Evolutionary conservation across 2,113 vertebrate species (phyloP).

Genomic region (Muntiacus reevesi): DNA sequence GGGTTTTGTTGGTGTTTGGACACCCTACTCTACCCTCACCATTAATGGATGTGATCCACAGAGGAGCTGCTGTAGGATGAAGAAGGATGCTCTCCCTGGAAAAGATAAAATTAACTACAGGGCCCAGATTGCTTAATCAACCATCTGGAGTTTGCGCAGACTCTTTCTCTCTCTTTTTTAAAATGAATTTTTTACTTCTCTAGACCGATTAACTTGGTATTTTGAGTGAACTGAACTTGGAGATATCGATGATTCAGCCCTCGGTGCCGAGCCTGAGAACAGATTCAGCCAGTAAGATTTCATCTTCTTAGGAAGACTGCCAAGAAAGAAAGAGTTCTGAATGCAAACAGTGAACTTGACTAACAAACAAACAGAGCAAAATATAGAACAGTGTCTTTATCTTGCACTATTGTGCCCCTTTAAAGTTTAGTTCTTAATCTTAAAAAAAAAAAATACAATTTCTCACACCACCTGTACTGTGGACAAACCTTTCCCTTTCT

Average conservation of each 20-base stretch:
- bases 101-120: neutral
- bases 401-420: neutral
- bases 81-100: neutral
- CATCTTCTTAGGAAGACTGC: neutral
- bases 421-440: neutral
- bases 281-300: neutral
- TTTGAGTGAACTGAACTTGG: neutral
- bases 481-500: neutral
- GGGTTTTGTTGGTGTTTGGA: neutral
- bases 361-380: neutral
- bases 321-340: neutral
- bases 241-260: neutral
- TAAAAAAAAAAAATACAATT: neutral
- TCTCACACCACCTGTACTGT: neutral
- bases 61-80: neutral
- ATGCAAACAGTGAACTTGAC: neutral
- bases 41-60: neutral
- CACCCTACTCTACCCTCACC: neutral
- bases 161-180: neutral
- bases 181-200: slow-evolving; percentile 4
- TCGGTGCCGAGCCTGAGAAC: neutral
- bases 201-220: neutral
- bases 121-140: neutral
- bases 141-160: neutral
- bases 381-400: neutral